phyloP scores from a whole-genome alignment of 2,797 vertebrate genomes.

The Halcyon leucocephala region DNA sequence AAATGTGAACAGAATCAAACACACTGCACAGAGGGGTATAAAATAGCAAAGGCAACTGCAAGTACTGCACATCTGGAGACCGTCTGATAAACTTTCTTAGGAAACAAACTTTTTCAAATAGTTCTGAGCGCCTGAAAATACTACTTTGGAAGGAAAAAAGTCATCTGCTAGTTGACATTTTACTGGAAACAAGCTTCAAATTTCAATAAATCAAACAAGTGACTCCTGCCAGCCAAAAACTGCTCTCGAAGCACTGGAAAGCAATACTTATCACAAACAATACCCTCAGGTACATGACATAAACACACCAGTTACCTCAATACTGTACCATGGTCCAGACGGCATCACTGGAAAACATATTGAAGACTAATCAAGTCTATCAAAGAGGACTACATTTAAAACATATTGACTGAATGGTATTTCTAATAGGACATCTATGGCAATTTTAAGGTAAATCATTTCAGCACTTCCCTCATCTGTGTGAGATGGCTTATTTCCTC shows the following conservation, averaged over 20 bases:
- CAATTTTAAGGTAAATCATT: not conserved
- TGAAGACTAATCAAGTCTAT: not conserved
- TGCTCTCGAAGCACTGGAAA: not conserved
- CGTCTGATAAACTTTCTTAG: not conserved
- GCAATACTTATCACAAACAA: not conserved
- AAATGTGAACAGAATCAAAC: not conserved
- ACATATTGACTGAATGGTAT: not conserved
- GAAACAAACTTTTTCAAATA: not conserved
- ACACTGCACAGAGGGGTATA: not conserved
- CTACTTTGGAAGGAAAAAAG: not conserved
- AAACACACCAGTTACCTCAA: not conserved
- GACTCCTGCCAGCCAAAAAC: not conserved
- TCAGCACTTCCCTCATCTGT: not conserved
- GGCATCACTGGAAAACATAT: not conserved
- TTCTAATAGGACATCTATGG: not conserved
- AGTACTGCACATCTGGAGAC: not conserved
- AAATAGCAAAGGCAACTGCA: slow-evolving; percentile 1
- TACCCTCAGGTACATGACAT: not conserved
- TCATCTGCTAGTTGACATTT: not conserved
- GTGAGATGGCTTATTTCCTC: not conserved
- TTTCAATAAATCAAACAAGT: not conserved
- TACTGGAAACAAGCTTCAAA: not conserved
- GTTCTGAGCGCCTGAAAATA: not conserved
- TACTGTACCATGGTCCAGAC: not conserved
- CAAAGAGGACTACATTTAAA: not conserved